phyloP scores from a whole-genome alignment of 1,140 invertebrate genomes.

The Eubasilissa regina region DNA sequence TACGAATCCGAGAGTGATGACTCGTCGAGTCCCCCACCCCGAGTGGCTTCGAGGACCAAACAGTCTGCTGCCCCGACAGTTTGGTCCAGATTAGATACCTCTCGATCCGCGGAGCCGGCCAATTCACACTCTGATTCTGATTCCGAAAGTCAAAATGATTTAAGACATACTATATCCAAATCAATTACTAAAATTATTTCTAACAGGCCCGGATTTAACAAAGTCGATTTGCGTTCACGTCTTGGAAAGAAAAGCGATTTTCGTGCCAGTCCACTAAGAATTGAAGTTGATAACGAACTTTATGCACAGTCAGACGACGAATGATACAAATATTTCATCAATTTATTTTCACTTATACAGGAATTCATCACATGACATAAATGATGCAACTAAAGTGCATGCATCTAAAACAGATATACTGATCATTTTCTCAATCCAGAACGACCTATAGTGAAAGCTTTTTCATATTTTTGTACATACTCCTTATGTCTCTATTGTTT shows the following conservation, averaged over 20 bases:
- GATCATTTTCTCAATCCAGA: too few relatives aligned
- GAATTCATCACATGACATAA: too few relatives aligned
- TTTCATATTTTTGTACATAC: too few relatives aligned
- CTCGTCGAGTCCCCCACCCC: constrained; percentile 61
- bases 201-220: constrained; percentile 53
- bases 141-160: constrained; percentile 46
- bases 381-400: too few relatives aligned
- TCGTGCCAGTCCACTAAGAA: constrained; percentile 65
- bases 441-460: too few relatives aligned
- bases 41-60: constrained; percentile 63
- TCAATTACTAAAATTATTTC: not conserved
- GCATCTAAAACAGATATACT: too few relatives aligned
- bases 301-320: constrained; percentile 49
- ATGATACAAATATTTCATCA: constrained; percentile 29
- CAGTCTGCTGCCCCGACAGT: constrained; percentile 70
- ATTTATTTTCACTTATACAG: constrained; percentile 19
- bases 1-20: constrained; percentile 61
- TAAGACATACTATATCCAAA: constrained; percentile 46
- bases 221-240: constrained; percentile 66
- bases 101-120: constrained; percentile 62
- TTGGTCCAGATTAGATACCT: constrained; percentile 74
- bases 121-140: constrained; percentile 59
- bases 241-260: constrained; percentile 66
- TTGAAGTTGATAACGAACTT: constrained; percentile 70
- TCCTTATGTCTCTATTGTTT: too few relatives aligned